These are phyloP conservation scores for Diprion similis DNA, from an alignment of 1,140 invertebrate genomes.

Conservation along the genomic window DNA sequence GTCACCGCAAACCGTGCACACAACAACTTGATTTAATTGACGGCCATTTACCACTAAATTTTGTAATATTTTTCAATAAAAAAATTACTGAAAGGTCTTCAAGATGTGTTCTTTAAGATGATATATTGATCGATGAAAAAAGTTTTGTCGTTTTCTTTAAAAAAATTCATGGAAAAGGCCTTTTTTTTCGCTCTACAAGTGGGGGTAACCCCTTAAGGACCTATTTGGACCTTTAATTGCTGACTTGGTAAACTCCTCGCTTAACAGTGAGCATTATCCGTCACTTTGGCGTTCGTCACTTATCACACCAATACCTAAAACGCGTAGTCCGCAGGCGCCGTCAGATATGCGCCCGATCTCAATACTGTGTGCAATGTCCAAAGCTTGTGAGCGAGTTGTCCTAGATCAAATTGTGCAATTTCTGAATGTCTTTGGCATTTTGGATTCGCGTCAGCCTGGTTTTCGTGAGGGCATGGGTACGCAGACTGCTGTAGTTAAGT, in stretches of 20 bases:
- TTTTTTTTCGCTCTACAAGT: too few relatives aligned
- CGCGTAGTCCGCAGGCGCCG: neutral
- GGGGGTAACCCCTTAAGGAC: too few relatives aligned
- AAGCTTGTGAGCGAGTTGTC: neutral
- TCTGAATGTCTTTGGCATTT: slow-evolving; percentile 5
- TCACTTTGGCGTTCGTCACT: neutral
- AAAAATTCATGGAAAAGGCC: too few relatives aligned
- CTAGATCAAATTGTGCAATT: neutral
- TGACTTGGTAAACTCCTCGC: neutral
- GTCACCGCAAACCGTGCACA: too few relatives aligned
- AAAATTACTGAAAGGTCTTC: too few relatives aligned
- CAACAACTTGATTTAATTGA: too few relatives aligned
- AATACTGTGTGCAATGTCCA: neutral
- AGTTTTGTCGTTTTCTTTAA: too few relatives aligned
- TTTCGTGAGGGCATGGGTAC: slow-evolving; percentile 17
- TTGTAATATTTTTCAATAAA: too few relatives aligned
- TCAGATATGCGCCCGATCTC: neutral
- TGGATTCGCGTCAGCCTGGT: slow-evolving; percentile 20
- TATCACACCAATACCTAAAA: neutral
- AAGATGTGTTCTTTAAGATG: too few relatives aligned
- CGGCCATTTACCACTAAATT: too few relatives aligned
- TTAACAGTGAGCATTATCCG: neutral
- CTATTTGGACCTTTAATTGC: neutral
- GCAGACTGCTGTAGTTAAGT: slow-evolving; percentile 8
- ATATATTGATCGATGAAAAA: too few relatives aligned